Evolutionary conservation across 2,888 invertebrate species (phyloP).

Genomic region (Danaus chrysippus): DNA sequence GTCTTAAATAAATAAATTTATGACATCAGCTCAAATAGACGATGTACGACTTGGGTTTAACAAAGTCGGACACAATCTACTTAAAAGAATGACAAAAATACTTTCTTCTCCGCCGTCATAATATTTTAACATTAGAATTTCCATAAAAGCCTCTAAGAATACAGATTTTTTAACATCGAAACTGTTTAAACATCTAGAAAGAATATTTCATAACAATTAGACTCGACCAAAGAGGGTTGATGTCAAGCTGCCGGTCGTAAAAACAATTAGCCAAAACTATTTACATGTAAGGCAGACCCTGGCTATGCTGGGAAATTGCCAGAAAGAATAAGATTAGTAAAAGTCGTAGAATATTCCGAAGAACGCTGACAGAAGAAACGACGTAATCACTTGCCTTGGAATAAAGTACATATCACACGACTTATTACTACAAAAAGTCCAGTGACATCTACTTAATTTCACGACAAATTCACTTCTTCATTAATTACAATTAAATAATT

Average conservation of each 20-base stretch:
- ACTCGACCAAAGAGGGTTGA: too few species aligned
- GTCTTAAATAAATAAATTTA: too few species aligned
- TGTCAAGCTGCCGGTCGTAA: too few species aligned
- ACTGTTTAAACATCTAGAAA: too few species aligned
- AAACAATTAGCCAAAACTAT: too few species aligned
- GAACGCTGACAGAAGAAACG: not conserved
- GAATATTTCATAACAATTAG: conserved; percentile 9
- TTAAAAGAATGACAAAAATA: conserved; percentile 32
- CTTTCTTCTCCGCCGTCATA: not conserved
- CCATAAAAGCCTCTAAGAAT: too few species aligned
- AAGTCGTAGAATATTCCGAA: too few species aligned
- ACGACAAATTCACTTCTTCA: conserved; percentile 7
- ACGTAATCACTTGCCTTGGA: conserved; percentile 6
- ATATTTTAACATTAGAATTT: too few species aligned
- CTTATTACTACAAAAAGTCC: conserved; percentile 21
- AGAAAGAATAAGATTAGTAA: too few species aligned
- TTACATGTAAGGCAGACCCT: too few species aligned
- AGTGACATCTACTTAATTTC: conserved; percentile 35
- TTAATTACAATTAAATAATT: not conserved
- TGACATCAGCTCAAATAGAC: conserved; percentile 33
- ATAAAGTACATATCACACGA: not conserved
- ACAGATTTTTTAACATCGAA: too few species aligned
- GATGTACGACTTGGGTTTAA: conserved; percentile 34
- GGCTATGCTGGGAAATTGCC: too few species aligned
- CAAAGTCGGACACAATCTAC: conserved; percentile 41